Evolutionary conservation across 2,797 vertebrate genomes (phyloP).

Genomic region (Micropoecilia bifurca): DNA sequence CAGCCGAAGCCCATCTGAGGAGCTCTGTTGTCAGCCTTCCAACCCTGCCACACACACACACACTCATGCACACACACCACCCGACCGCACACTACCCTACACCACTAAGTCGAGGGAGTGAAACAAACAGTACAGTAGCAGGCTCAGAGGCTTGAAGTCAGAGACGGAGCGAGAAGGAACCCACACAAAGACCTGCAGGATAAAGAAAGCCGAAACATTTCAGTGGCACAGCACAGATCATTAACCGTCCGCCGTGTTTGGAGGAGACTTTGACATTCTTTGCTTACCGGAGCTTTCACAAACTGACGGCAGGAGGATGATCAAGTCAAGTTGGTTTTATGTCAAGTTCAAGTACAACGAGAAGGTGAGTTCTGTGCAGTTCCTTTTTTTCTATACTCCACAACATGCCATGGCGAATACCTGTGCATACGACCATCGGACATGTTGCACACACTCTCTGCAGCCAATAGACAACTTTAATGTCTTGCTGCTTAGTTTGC

Average conservation of each 20-base stretch:
- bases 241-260: constrained; percentile 26
- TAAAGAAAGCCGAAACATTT: constrained; percentile 49
- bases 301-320: constrained; percentile 81
- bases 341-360: constrained; percentile 98
- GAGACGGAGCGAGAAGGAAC: constrained; percentile 45
- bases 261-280: constrained; percentile 27
- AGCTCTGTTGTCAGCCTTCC: constrained; percentile 87
- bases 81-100: constrained; percentile 32
- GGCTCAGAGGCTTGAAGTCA: constrained; percentile 54
- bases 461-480: constrained; percentile 26
- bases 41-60: constrained; percentile 67
- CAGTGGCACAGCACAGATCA: constrained; percentile 11
- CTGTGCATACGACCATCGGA: constrained; percentile 15
- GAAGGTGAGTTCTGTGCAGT: constrained; percentile 86
- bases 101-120: constrained; percentile 47
- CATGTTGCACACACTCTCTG: constrained; percentile 3
- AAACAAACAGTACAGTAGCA: constrained; percentile 55
- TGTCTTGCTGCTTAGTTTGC: constrained; percentile 20
- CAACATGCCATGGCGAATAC: constrained; percentile 6
- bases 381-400: neutral
- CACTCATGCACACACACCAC: constrained; percentile 40
- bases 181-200: constrained; percentile 42
- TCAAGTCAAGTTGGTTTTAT: constrained; percentile 99
- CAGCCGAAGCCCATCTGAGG: constrained; percentile 86
- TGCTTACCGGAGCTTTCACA: constrained; percentile 42